Evolutionary conservation across 2,888 invertebrate species (phyloP).

Genomic region (Papilio protenor): DNA sequence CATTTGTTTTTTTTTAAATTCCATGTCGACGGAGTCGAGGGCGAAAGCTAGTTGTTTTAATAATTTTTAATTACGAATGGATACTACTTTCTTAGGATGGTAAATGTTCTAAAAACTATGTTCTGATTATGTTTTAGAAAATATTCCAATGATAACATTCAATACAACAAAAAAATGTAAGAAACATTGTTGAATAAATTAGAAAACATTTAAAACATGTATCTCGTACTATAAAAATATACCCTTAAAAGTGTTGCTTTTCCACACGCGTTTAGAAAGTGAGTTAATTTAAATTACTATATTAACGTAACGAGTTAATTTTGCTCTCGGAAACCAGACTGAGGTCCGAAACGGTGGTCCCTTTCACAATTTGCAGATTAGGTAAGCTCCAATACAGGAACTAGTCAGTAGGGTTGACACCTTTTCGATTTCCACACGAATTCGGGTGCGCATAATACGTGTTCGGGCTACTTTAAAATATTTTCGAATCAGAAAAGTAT

Average conservation of each 20-base stretch:
- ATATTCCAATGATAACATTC: background rate
- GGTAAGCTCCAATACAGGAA: conserved; percentile 31
- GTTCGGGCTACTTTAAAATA: background rate
- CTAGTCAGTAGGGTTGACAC: background rate
- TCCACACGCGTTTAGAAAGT: conserved; percentile 35
- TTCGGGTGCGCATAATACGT: no score
- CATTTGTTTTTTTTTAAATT: no score
- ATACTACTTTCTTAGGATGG: no score
- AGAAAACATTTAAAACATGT: conserved; percentile 10
- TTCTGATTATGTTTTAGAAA: background rate
- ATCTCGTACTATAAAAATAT: conserved; percentile 3
- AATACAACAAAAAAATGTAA: background rate
- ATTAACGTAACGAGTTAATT: conserved; percentile 26
- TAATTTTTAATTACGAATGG: no score
- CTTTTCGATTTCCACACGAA: background rate
- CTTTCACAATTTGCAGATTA: conserved; percentile 41
- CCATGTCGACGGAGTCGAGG: no score
- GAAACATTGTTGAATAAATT: conserved; percentile 10
- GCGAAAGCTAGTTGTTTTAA: no score
- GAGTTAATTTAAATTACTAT: conserved; percentile 33
- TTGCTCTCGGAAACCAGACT: conserved; percentile 30
- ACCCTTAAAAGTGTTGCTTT: conserved; percentile 20
- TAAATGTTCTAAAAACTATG: no score
- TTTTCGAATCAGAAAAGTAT: background rate
- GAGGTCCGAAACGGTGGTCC: conserved; percentile 24